Evolutionary conservation across 2,113 vertebrate species (phyloP).

Genomic region (Bombycilla garrulus): DNA sequence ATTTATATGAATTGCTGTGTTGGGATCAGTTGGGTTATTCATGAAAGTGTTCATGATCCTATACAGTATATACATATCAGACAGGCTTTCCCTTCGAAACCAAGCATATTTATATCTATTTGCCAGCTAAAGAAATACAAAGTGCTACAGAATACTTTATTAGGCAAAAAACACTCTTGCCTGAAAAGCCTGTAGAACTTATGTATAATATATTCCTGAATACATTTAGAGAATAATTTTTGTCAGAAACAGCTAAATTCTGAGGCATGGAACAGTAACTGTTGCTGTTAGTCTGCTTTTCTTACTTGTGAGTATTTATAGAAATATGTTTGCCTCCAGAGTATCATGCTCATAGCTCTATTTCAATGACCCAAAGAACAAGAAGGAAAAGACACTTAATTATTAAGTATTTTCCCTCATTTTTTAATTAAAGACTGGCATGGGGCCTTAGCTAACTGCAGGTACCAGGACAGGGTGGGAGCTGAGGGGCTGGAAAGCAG

Average conservation of each 20-base stretch:
- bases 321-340: neutral
- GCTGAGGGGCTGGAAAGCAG: neutral
- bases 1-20: neutral
- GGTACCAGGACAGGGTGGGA: neutral
- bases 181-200: conserved; percentile 14
- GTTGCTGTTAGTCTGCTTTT: neutral
- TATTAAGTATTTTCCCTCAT: neutral
- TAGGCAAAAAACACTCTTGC: conserved; percentile 13
- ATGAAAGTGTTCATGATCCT: neutral
- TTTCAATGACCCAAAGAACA: neutral
- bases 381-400: neutral
- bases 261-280: neutral
- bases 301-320: conserved; percentile 1
- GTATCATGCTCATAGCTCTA: neutral
- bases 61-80: neutral
- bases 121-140: conserved; percentile 26
- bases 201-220: conserved; percentile 1
- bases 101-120: neutral
- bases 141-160: conserved; percentile 23
- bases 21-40: neutral
- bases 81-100: conserved; percentile 7
- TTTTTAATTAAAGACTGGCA: neutral
- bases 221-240: conserved; percentile 6
- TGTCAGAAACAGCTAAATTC: neutral
- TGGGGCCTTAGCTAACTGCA: neutral